Evolutionary conservation across 2,797 vertebrate genomes (phyloP), one percentile per base, ranked within the genome.

Genomic region (Phrynocephalus guinanensis): DNA sequence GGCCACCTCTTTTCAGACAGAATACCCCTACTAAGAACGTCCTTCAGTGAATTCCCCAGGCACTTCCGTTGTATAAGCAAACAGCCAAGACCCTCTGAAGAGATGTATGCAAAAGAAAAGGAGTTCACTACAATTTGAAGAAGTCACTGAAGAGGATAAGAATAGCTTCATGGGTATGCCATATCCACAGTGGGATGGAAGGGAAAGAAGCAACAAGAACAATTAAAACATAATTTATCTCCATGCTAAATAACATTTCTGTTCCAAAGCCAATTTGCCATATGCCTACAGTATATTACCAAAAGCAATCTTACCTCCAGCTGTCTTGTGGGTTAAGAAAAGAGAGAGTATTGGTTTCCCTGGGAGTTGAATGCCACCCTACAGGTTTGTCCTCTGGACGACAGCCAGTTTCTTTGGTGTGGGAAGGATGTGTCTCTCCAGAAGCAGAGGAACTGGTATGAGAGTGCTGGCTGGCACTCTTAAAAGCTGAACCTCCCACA

Each of bases 301-400:
- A 78, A 50, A n/a, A 75, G 7, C 63, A 86, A 84, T 68, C 52
- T 84, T 26, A 80, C 38, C 24, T 81, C 20, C 70, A 71, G 81
- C 18, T 30, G 67, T 63, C 30, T 56, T 77, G 0, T 1, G 60
- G 76, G 7, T 44, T 22, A 68, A 48, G 71, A 10, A 67, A 79
- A 71, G 48, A 76, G 79, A 76, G 28, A 11, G 72, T 13, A 81
- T 56, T 77, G 6, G 73, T 90, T 82, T 87, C 48, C 85, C 79
- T 90, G 82, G 56, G 76, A 91, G 84, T 1, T 2, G 85, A 91
- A 88, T 20, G 26, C 10, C n/a, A 6, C 50, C 2, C 10, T 22
- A 38, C 79, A 86, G 26, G 83, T 26, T 22, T 73, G 44, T 11
- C 44, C 33, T 70, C 70, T 89, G 85, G 85, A 68, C 20, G 66